A percentile compares a stretch with the other conserved stretches of the same genome.
These are phyloP conservation scores for Myotis planiceps DNA, from an alignment of 2,797 vertebrate genomes.

Conservation along the genomic window DNA sequence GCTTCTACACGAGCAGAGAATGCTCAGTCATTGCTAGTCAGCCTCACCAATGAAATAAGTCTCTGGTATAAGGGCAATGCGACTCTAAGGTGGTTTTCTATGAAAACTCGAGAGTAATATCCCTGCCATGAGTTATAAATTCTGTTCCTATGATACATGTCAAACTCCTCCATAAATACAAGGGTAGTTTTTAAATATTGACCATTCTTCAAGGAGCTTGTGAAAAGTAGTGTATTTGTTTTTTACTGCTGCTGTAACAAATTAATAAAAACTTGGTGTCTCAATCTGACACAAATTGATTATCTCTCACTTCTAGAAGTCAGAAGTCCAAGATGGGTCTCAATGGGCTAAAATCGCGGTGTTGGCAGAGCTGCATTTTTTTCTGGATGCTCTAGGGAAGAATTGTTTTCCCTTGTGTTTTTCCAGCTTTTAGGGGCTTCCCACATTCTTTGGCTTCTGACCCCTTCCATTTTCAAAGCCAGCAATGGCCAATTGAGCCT, in stretches of 20 bases:
- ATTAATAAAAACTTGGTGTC: background rate
- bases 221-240: background rate
- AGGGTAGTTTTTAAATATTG: background rate
- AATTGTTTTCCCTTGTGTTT: background rate
- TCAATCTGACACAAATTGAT: background rate
- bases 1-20: background rate
- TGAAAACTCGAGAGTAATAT: background rate
- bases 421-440: background rate
- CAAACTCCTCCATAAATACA: background rate
- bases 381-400: background rate
- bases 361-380: background rate
- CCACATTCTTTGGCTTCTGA: background rate
- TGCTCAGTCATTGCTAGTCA: background rate
- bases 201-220: background rate
- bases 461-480: background rate
- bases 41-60: background rate
- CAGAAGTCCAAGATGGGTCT: background rate
- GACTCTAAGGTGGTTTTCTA: background rate
- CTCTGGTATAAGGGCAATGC: background rate
- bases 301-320: background rate
- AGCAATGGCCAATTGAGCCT: background rate
- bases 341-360: background rate
- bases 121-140: background rate
- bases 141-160: background rate
- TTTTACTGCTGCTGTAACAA: background rate